These are phyloP conservation scores for Liolophura sinensis DNA, from an alignment of 1,140 invertebrate genomes.

Conservation along the genomic window DNA sequence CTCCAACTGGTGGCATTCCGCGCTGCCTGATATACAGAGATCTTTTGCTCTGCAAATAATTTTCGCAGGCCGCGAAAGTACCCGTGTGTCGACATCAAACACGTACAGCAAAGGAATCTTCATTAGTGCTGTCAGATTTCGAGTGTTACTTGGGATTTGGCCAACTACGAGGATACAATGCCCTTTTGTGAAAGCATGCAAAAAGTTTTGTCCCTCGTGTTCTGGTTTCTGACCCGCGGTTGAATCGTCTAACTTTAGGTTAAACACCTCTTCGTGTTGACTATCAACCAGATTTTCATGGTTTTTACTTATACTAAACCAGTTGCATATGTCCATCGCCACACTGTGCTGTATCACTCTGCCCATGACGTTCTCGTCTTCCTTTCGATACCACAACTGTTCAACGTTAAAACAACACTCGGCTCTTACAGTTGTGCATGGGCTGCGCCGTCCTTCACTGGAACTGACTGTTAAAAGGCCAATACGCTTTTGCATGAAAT, in stretches of 20 bases:
- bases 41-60: conserved; percentile 15
- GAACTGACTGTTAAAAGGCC: conserved; percentile 7
- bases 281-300: no score
- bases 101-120: conserved; percentile 30
- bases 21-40: conserved; percentile 25
- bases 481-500: background rate
- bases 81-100: conserved; percentile 33
- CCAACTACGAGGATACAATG: conserved; percentile 18
- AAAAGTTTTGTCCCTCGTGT: no score
- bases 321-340: conserved; percentile 5
- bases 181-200: conserved; percentile 13
- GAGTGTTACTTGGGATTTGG: background rate
- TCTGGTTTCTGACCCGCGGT: no score
- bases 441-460: background rate
- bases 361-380: background rate
- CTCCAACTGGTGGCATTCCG: conserved; percentile 12
- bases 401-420: background rate
- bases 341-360: background rate
- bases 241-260: no score
- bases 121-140: conserved; percentile 21
- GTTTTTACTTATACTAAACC: conserved; percentile 9
- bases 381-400: conserved; percentile 11
- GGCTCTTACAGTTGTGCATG: conserved; percentile 2
- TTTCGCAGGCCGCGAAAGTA: conserved; percentile 21
- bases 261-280: no score